Base-by-base conservation (phyloP, 2,888 invertebrate genomes). In the Athripsodes cinereus region DNA sequence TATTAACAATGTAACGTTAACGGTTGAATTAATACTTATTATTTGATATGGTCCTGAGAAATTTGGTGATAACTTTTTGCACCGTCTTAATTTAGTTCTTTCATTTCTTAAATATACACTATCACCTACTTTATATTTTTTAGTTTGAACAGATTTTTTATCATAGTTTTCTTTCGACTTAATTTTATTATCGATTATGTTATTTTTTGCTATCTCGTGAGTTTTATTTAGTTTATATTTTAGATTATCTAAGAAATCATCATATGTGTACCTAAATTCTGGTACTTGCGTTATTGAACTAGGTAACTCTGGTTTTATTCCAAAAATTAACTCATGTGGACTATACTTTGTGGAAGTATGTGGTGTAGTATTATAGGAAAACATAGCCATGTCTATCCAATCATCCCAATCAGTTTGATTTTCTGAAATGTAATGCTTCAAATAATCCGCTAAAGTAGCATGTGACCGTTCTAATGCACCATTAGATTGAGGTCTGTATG, bases 391-490 rank as follows among this genome's bases (percentile, higher is more conserved):
- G 13, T 62, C 61, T 20, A 71, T 35, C 62, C 66, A 68, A 35
- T 66, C 60, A 52, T 70, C 68, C 69, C 70, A 71, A 57, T 70
- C 64, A 2, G 57, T 57, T 61, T 66, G 65, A n/a, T 67, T 55
- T 19, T 55, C 2, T n/a, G 65, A 65, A 6, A 69, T 67, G 53
- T 64, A 69, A 56, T 68, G 66, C 57, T 66, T 66, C 1, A 71
- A 35, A 55, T 68, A 68, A 19, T 68, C 67, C 8, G 62, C 64
- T 31, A 71, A 48, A 1, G 68, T 68, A 19, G 62, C 49, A 53
- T 72, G 69, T 20, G 63, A 65, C 21, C 70, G 58, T 61, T 70
- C 70, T 5, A 69, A 51, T 1, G 66, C 63, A 3, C 69, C 68
- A 40, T 69, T 70, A 5, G 60, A 62, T 64, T 68, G 65, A 1